Evolutionary conservation across 2,888 invertebrate species (phyloP), one percentile per base, ranked within the genome.

Genomic region (Chaetogeoica ovagalla): DNA sequence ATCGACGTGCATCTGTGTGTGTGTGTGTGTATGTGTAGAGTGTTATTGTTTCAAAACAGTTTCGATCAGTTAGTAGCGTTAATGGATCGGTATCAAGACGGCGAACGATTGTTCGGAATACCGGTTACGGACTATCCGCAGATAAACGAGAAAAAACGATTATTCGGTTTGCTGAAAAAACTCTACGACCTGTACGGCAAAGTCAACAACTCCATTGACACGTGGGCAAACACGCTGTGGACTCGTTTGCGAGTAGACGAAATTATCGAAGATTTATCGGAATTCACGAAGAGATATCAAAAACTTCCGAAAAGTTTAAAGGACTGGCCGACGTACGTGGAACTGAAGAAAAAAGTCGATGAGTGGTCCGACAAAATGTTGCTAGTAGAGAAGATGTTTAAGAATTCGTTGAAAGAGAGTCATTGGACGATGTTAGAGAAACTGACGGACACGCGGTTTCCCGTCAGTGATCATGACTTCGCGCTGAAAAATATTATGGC

Each of bases 341-440:
- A 94, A 83, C 86, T 96, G 81, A 95, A 94, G 85, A 91, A 91
- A 83, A 95, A 94, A 87, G 95, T 96, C 82, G 95, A 96, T 84
- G 95, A 96, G 85, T 96, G 96, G 86, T 95, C 93, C 85, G 92
- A 95, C 86, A 93, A 92, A 13, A 94, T 94, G 85, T 95, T 95
- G 0, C 85, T 96, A 55, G 86, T 96, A 48, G 94, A 95, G 85
- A 85, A 95, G 83, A 95, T 96, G 95, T 92, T 95, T 6, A 93
- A 94, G 85, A 94, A 94, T 85, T 91, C 93, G 1, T 93, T 94
- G 92, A 92, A 93, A 85, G 91, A 91, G 8, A 89, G 94, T 7
- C 94, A 94, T 85, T 94, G 94, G 94, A 88, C 88, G 76, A 86
- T 89, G 83, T 84, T 90, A 21, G 88, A 89, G 9, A 87, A 87